These are phyloP conservation scores for Anomalospiza imberbis DNA, from an alignment of 2,797 vertebrate genomes.

Conservation along the genomic window DNA sequence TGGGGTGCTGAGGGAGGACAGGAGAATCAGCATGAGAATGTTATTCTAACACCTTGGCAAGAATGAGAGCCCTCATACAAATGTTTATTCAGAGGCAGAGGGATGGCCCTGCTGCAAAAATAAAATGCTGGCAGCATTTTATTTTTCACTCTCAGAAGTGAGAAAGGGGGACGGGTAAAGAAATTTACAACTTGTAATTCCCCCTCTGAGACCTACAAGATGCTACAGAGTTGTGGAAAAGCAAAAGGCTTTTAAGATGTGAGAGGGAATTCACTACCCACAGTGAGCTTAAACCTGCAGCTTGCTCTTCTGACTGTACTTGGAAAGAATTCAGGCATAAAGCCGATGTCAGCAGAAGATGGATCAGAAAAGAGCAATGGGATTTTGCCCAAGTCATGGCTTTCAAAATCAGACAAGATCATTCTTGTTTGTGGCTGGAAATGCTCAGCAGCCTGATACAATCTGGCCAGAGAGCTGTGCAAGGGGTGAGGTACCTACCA, in stretches of 20 bases:
- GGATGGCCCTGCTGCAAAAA: slow-evolving; percentile 10
- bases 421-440: neutral
- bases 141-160: slow-evolving; percentile 44
- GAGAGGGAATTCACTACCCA: neutral
- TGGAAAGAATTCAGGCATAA: neutral
- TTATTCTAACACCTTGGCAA: slow-evolving; percentile 66
- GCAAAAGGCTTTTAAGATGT: neutral
- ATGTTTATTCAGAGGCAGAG: slow-evolving; percentile 59
- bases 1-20: slow-evolving; percentile 21
- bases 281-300: neutral
- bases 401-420: neutral
- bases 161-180: slow-evolving; percentile 1
- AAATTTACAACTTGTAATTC: slow-evolving; percentile 37
- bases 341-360: neutral
- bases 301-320: neutral
- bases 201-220: slow-evolving; percentile 1
- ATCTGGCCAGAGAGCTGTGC: neutral
- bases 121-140: slow-evolving; percentile 25
- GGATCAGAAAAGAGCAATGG: neutral
- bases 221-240: neutral
- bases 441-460: neutral
- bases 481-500: neutral
- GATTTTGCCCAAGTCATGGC: neutral
- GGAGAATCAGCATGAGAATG: slow-evolving; percentile 66
- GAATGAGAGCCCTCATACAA: slow-evolving; percentile 34